Evolutionary conservation across 1,140 invertebrate species (phyloP), one percentile per base, ranked within the genome.

Genomic region (Zaprionus camerounensis): DNA sequence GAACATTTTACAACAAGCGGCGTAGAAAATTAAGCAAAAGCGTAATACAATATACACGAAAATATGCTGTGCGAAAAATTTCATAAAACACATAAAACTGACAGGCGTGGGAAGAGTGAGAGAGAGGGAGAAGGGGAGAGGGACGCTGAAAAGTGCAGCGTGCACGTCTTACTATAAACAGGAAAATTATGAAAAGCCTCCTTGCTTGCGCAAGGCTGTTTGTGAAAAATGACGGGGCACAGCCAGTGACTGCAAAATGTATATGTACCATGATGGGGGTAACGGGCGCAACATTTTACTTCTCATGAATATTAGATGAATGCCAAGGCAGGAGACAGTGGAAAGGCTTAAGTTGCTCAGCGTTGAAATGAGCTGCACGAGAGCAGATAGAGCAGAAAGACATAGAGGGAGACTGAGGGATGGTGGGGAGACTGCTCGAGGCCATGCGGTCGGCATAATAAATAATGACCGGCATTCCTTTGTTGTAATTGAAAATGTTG

Each of bases 401-500:
- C 12, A 38, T 7, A 9, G 6, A 22, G 38, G n/a, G 17, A 17
- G 1, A 34, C 7, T 13, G 36, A 9, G 20, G 7, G 71, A 34
- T 2, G 11, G 24, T 6, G 15, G 56, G 26, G 12, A 44, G 64
- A 1, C 58, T 56, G 71, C 78, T 90, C 59, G 85, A 88, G 85
- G 85, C 78, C 85, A 88, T 88, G 85, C 85, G 85, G 85, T 91
- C 85, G 85, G 85, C 85, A 91, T 90, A 90, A 90, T 90, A 90
- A 90, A 90, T 90, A 90, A 90, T 91, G 85, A 82, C 85, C 85
- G 81, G 82, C 85, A 90, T 90, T 90, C 86, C 85, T 91, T 90
- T 90, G 85, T 90, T 90, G 85, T 90, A 90, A 90, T 90, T 90
- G 85, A 90, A 90, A 90, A 91, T 90, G 86, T 90, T 90, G 85